phyloP scores from a whole-genome alignment of 1,140 invertebrate species.

The Drosophila punjabiensis region DNA sequence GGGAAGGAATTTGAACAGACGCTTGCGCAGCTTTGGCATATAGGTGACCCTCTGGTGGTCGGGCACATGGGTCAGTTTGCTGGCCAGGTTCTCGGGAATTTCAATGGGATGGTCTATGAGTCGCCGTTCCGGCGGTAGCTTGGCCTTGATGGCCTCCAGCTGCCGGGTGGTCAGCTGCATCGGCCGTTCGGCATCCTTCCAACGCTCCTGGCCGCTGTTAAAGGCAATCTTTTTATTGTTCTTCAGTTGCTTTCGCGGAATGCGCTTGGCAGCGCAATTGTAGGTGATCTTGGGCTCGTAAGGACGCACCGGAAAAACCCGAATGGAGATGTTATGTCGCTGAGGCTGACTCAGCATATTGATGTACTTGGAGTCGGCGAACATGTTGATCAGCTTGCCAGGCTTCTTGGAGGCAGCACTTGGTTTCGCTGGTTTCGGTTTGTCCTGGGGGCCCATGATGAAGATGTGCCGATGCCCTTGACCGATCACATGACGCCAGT shows the following conservation, averaged over 20 bases:
- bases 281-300: conserved; percentile 60
- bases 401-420: conserved; percentile 37
- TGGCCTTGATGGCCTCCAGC: conserved; percentile 59
- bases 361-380: conserved; percentile 73
- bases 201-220: conserved; percentile 72
- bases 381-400: conserved; percentile 61
- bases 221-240: conserved; percentile 82
- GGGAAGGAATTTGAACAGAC: conserved; percentile 74
- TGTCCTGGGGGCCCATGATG: conserved; percentile 28
- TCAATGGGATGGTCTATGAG: conserved; percentile 54
- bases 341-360: conserved; percentile 68
- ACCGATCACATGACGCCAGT: conserved; percentile 70
- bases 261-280: conserved; percentile 66
- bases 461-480: conserved; percentile 63
- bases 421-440: conserved; percentile 25
- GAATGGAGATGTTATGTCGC: conserved; percentile 27
- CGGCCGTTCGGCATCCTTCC: conserved; percentile 58
- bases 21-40: conserved; percentile 68
- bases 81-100: conserved; percentile 28
- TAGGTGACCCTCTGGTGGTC: conserved; percentile 60
- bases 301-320: conserved; percentile 21
- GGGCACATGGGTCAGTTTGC: conserved; percentile 55
- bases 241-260: conserved; percentile 68
- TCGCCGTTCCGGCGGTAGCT: conserved; percentile 57
- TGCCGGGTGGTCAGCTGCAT: conserved; percentile 58